Percentiles rank a stretch among this genome's conserved stretches.
These are phyloP conservation scores for Catharus bicknelli DNA, from an alignment of 2,113 vertebrate genomes.

Conservation along the genomic window DNA sequence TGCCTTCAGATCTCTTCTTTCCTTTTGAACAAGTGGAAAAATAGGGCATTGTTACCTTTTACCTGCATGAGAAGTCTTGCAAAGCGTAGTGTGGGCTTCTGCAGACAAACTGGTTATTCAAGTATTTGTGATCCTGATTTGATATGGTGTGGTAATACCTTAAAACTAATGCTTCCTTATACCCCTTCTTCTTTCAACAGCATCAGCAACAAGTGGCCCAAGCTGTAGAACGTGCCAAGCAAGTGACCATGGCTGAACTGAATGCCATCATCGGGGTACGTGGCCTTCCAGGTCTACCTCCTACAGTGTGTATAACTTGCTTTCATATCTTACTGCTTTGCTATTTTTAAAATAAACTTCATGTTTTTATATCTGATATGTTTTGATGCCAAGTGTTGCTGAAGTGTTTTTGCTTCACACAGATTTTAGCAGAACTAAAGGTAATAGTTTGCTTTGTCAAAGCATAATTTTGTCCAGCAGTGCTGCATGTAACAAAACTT, in stretches of 20 bases:
- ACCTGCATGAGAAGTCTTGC: neutral
- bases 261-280: constrained; percentile 98
- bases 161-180: neutral
- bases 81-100: neutral
- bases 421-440: neutral
- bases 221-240: constrained; percentile 95
- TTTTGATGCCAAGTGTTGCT: neutral
- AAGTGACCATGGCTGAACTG: constrained; percentile 98
- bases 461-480: neutral
- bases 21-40: neutral
- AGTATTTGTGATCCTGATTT: neutral
- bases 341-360: constrained; percentile 12
- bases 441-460: neutral
- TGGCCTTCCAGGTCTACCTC: constrained; percentile 92
- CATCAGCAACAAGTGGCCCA: constrained; percentile 98
- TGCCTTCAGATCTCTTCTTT: neutral
- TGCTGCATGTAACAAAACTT: neutral
- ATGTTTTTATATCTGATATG: neutral
- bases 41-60: neutral
- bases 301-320: constrained; percentile 91
- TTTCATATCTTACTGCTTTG: constrained; percentile 85
- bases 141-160: neutral
- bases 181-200: constrained; percentile 68
- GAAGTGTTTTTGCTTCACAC: neutral
- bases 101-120: neutral